Evolutionary conservation across 2,113 vertebrate genomes (phyloP), one percentile per base, ranked within the genome.

Genomic region (Tapirus terrestris): DNA sequence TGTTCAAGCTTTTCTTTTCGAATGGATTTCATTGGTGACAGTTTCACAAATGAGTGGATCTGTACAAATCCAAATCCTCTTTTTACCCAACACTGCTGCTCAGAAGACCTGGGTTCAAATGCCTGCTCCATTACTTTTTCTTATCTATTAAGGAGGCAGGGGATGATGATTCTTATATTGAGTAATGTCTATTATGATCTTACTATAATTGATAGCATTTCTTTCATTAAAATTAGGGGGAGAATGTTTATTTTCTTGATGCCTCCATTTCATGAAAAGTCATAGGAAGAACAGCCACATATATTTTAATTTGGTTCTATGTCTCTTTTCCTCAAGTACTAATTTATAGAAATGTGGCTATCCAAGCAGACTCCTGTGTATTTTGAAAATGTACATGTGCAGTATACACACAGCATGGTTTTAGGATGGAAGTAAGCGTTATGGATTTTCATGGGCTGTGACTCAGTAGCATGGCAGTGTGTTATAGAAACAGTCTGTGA

Each of bases 201-300:
- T 56, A 7, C 5, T 92, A 11, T 81, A 77, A 87, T 84, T 45
- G 21, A 39, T 77, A 89, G 65, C 45, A 56, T 97, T 90, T 92
- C 43, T 82, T 89, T 96, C 65, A 33, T 89, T 96, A 81, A 94
- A 84, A 76, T 94, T 53, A 73, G 9, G 6, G 82, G 25, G 80
- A 90, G 25, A 13, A 33, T 60, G 16, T 94, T 96, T 93, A 53
- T 95, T 79, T 91, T 53, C 33, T 65, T 88, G 76, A 91, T 5
- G 72, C 45, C 33, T 51, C 43, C 80, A n/a, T 93, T 83, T 93
- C 25, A 23, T 90, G 60, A 77, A 88, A 84, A 95, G 56, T 58
- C 36, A 58, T 72, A 91, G 61, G 58, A 84, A 76, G 85, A 91
- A 48, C 39, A 94, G 36, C 45, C 65, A 79, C 9, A 60, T 92